phyloP scores from a whole-genome alignment of 1,140 invertebrate species.

The Scaptomyza montana region DNA sequence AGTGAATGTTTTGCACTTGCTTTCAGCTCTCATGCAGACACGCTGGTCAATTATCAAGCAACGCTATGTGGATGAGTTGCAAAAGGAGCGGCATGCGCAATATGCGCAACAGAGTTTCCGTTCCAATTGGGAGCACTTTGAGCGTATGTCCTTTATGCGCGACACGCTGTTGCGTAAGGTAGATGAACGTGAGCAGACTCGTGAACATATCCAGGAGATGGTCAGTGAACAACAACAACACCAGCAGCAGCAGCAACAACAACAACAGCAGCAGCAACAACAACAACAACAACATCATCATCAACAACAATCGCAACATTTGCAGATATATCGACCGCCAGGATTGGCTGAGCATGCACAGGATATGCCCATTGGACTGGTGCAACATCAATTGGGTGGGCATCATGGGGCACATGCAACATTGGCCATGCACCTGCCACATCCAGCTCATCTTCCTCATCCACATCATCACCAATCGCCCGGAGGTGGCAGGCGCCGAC shows the following conservation, averaged over 20 bases:
- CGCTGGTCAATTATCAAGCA: slow-evolving; percentile 82
- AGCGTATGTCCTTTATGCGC: slow-evolving; percentile 80
- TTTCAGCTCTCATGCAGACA: slow-evolving; percentile 70
- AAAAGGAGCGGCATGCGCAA: slow-evolving; percentile 76
- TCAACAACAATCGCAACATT: slow-evolving; percentile 38
- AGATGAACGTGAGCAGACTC: slow-evolving; percentile 77
- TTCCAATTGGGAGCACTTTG: slow-evolving; percentile 80
- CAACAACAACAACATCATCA: slow-evolving; percentile 25
- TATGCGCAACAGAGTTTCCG: slow-evolving; percentile 68
- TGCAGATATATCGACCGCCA: slow-evolving; percentile 45
- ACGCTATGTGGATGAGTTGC: slow-evolving; percentile 77
- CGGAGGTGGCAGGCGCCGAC: slow-evolving; percentile 39
- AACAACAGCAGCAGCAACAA: slow-evolving; percentile 38
- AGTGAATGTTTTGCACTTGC: too few species aligned
- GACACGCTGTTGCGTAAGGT: slow-evolving; percentile 75
- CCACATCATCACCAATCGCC: slow-evolving; percentile 48
- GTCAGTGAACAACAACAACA: slow-evolving; percentile 78
- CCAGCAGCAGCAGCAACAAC: slow-evolving; percentile 47
- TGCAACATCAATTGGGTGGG: slow-evolving; percentile 55
- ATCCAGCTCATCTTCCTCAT: slow-evolving; percentile 33
- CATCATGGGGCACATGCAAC: slow-evolving; percentile 30
- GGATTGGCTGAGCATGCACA: slow-evolving; percentile 68
- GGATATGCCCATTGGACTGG: slow-evolving; percentile 69
- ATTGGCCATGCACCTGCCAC: slow-evolving; percentile 47
- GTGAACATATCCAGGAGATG: slow-evolving; percentile 80